A percentile compares a stretch with the other conserved stretches of the same genome.
phyloP scores from a whole-genome alignment of 23 tunicate genomes.

The Ascidia mentula region DNA sequence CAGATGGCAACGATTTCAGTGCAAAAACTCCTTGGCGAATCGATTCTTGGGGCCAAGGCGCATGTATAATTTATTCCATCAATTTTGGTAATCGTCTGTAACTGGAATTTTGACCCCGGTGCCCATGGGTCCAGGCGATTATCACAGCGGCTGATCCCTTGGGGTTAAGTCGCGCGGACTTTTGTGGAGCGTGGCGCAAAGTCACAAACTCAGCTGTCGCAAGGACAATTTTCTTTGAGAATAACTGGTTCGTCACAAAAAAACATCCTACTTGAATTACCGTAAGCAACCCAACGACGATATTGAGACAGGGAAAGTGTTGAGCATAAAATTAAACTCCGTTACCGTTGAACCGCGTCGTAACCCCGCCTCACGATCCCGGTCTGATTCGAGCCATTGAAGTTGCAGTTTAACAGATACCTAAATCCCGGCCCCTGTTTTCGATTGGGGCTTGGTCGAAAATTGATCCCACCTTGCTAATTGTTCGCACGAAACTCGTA shows the following conservation, averaged over 20 bases:
- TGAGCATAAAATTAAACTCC: not conserved
- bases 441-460: not conserved
- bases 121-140: slow-evolving; percentile 1
- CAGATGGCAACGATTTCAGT: slow-evolving; percentile 9
- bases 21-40: slow-evolving; percentile 6
- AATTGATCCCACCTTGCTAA: not conserved
- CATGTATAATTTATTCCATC: slow-evolving; percentile 6
- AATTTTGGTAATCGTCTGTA: slow-evolving; percentile 4
- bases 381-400: not conserved
- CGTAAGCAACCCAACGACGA: too few species aligned
- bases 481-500: not conserved
- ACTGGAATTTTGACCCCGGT: slow-evolving; percentile 5
- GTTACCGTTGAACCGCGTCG: slow-evolving; percentile 1
- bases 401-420: not conserved
- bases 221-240: not conserved
- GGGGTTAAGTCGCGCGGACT: not conserved
- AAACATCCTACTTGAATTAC: not conserved
- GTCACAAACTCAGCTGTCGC: not conserved
- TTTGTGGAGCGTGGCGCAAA: not conserved
- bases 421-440: not conserved
- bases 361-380: not conserved
- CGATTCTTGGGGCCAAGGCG: not conserved
- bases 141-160: not conserved
- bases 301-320: too few species aligned
- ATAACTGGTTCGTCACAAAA: not conserved